Base-by-base conservation (phyloP, 2,113 vertebrate genomes). In the Nesospiza acunhae region DNA sequence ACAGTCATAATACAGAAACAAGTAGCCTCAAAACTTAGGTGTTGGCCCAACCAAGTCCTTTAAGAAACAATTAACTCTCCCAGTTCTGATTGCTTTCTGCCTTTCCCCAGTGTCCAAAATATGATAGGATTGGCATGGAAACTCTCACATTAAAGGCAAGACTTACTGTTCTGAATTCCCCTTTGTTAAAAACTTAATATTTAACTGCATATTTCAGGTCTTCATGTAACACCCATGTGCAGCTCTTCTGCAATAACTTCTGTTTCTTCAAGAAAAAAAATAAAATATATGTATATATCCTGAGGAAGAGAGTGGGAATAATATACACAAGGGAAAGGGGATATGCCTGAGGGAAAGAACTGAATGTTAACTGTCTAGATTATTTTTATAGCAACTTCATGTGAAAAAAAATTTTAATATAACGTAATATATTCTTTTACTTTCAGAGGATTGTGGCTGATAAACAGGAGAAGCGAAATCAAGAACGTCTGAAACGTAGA, bases 401-500 rank as follows among this genome's bases (percentile, higher is more conserved):
- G 24, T 87, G 52, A 89, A 33, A 75, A 75, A 66, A 35, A 35
- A 67, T 72, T 77, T 66, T 58, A 64, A 63, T 92, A 56, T 72
- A 84, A 74, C 53, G 90, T 82, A 72, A 82, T 46, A 19, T 90
- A 4, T 87, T 59, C 10, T 27, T 87, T 96, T 97, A 27, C 56
- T 96, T 97, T 97, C 97, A 99, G 99, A 99, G 99, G 98, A 98
- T 99, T 41, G 99, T 99, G 80, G 96, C 98, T 87, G 99, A 99
- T 92, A 99, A 99, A 96, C 99, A 99, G 94, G 99, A 99, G 96
- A 98, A 99, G 95, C 97, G 98, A 95, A 98, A 98, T 96, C 98
- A 98, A 87, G 99, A 99, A 94, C 98, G 99, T 30, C 96, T 98
- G 92, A 99, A 98, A 93, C 98, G 99, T 89, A 98, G 99, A 97